Evolutionary conservation across 35 echinoderm and acorn worm genomes (phyloP).

Genomic region (Lytechinus variegatus): DNA sequence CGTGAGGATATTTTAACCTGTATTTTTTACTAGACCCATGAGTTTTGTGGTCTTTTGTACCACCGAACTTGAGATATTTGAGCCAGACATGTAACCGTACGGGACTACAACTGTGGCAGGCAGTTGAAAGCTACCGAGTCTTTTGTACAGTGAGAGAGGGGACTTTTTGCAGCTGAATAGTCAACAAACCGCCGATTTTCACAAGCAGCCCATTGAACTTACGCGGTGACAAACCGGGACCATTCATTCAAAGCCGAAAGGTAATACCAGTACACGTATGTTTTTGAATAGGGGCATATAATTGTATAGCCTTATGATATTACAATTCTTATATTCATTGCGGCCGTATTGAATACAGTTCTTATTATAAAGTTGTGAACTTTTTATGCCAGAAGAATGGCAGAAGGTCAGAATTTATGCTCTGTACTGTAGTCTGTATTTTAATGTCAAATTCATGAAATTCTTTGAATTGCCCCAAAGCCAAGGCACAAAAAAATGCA

Average conservation of each 20-base stretch:
- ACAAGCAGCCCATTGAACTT: background rate
- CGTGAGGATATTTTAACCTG: background rate
- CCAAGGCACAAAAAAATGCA: too few species aligned
- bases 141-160: background rate
- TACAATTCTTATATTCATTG: too few species aligned
- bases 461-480: too few species aligned
- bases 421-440: too few species aligned
- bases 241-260: background rate
- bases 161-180: slow-evolving; percentile 2
- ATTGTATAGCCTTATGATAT: too few species aligned
- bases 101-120: slow-evolving; percentile 41
- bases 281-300: too few species aligned
- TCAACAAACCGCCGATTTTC: slow-evolving; percentile 10
- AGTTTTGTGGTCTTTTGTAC: slow-evolving; percentile 31
- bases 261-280: background rate
- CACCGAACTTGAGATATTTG: slow-evolving; percentile 13
- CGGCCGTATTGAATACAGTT: too few species aligned
- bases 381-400: too few species aligned
- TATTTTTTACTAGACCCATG: background rate
- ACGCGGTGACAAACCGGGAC: background rate
- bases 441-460: too few species aligned
- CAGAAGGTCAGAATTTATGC: too few species aligned
- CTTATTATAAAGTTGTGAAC: too few species aligned
- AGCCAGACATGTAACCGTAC: slow-evolving; percentile 50
- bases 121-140: slow-evolving; percentile 35